phyloP scores from a whole-genome alignment of 2,888 invertebrate species.

The Sesamia inferens region DNA sequence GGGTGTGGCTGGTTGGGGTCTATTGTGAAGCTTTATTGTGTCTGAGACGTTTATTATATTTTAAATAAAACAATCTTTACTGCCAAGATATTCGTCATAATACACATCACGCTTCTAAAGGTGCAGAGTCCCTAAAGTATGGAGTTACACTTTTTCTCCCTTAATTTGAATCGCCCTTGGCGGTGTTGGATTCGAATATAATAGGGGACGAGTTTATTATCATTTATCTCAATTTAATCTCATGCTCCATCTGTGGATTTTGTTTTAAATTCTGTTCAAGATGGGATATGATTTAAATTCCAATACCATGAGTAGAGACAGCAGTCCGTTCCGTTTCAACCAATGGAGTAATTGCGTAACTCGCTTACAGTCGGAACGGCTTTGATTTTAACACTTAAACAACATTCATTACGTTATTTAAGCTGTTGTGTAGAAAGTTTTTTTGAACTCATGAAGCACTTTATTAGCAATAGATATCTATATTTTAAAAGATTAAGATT shows the following conservation, averaged over 20 bases:
- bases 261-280: constrained; percentile 10
- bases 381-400: not conserved
- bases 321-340: not conserved
- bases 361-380: not conserved
- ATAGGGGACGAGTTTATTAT: constrained; percentile 36
- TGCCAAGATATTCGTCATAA: constrained; percentile 24
- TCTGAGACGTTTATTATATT: constrained; percentile 23
- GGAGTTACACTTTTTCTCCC: constrained; percentile 14
- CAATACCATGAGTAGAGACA: not conserved
- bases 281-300: constrained; percentile 7
- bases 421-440: not conserved
- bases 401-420: not conserved
- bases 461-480: not conserved
- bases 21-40: constrained; percentile 32
- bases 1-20: constrained; percentile 65
- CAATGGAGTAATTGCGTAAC: not conserved
- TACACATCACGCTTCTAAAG: constrained; percentile 11
- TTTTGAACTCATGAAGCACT: not conserved
- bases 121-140: constrained; percentile 24
- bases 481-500: not conserved
- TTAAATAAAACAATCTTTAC: not conserved
- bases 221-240: constrained; percentile 37
- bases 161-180: constrained; percentile 14
- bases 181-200: constrained; percentile 9
- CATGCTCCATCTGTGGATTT: constrained; percentile 38